Evolutionary conservation across 2,113 vertebrate species (phyloP).

Genomic region (Verasper variegatus): DNA sequence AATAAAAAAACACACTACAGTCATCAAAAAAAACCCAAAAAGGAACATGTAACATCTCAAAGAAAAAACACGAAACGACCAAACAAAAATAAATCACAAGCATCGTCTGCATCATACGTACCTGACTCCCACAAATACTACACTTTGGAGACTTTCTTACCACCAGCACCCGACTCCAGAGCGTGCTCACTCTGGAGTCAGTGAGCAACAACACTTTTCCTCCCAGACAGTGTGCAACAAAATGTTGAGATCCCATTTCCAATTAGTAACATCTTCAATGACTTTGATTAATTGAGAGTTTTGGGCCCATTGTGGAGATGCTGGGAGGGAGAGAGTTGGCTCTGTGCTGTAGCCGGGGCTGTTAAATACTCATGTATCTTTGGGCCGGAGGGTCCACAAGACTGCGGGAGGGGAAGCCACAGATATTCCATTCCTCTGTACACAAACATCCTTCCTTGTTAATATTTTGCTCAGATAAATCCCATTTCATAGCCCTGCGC

Average conservation of each 20-base stretch:
- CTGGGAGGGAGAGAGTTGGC: slow-evolving; percentile 70
- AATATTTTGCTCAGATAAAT: slow-evolving; percentile 64
- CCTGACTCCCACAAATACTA: slow-evolving; percentile 91
- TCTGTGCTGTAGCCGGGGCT: slow-evolving; percentile 79
- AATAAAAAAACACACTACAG: neutral
- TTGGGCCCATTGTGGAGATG: slow-evolving; percentile 27
- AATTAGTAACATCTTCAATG: slow-evolving; percentile 2
- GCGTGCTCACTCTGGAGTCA: slow-evolving; percentile 57
- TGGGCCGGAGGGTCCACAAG: slow-evolving; percentile 78
- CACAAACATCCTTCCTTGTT: slow-evolving; percentile 38
- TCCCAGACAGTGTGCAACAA: slow-evolving; percentile 27
- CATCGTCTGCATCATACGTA: slow-evolving; percentile 88
- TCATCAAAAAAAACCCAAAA: slow-evolving; percentile 34
- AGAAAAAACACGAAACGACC: slow-evolving; percentile 10
- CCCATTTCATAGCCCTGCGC: slow-evolving; percentile 73
- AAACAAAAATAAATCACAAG: slow-evolving; percentile 57
- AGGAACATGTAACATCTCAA: slow-evolving; percentile 49
- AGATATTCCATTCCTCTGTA: slow-evolving; percentile 25
- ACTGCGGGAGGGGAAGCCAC: slow-evolving; percentile 63
- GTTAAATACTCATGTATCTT: slow-evolving; percentile 66
- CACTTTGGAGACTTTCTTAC: slow-evolving; percentile 94
- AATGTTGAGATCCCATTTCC: slow-evolving; percentile 16
- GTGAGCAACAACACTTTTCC: slow-evolving; percentile 70
- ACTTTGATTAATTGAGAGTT: slow-evolving; percentile 19
- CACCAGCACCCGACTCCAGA: slow-evolving; percentile 80